phyloP scores from a whole-genome alignment of 2,888 invertebrate species.

The Tridacna gigas region DNA sequence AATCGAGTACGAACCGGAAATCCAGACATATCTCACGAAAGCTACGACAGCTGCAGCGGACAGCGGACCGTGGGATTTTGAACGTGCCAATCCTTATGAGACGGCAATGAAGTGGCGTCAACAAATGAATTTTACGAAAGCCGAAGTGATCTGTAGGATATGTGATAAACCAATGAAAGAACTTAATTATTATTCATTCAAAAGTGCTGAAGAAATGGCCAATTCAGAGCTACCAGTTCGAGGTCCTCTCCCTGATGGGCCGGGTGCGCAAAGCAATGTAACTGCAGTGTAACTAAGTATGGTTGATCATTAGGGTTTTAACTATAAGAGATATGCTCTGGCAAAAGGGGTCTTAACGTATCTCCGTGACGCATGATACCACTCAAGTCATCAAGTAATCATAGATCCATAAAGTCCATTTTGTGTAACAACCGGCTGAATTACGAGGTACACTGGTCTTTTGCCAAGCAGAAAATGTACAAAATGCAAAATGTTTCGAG shows the following conservation, averaged over 20 bases:
- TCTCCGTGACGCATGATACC: no score
- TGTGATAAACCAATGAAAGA: slow-evolving; percentile 18
- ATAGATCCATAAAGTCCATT: no score
- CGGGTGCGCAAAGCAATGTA: background rate
- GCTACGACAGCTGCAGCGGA: background rate
- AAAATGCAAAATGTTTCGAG: no score
- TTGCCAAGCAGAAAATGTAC: no score
- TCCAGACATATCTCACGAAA: slow-evolving; percentile 3
- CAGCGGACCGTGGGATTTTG: slow-evolving; percentile 8
- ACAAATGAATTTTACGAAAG: slow-evolving; percentile 5
- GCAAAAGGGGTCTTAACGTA: no score
- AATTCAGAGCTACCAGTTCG: slow-evolving; percentile 5
- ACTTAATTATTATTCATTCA: slow-evolving; percentile 7
- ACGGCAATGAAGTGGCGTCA: slow-evolving; percentile 18
- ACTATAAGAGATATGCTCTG: no score
- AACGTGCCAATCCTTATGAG: slow-evolving; percentile 3
- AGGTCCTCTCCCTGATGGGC: background rate
- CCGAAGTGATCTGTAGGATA: slow-evolving; percentile 2
- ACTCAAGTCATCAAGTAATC: no score
- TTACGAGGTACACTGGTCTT: no score
- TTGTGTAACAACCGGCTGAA: no score
- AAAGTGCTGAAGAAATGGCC: slow-evolving; percentile 5
- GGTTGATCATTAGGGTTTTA: no score
- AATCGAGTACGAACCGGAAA: slow-evolving; percentile 11
- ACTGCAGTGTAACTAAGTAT: background rate